Evolutionary conservation across 1,140 invertebrate genomes (phyloP), one percentile per base, ranked within the genome.

Genomic region (Caerostris extrusa): DNA sequence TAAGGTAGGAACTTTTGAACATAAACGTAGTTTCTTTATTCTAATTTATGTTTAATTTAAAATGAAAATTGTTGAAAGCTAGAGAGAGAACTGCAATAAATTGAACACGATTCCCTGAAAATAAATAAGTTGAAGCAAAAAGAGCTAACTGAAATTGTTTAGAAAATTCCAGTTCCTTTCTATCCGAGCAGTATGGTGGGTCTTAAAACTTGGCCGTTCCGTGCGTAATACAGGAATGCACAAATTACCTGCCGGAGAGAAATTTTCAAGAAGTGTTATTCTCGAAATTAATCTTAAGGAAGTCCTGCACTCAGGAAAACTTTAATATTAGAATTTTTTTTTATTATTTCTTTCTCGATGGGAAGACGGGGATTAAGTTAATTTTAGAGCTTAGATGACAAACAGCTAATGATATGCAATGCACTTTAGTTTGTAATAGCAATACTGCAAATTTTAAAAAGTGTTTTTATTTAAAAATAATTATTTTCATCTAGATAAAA

Each of bases 211-310:
- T 12, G 71, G 14, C 19, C 7, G 71, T 10, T 19, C 10, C 12
- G 71, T 4, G 71, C 71, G 7, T 50, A 53, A 50, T 77, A 50
- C 34, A 50, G 71, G 71, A 77, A 77, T 77, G 50, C 71, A 34
- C 71, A 77, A 77, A 77, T 77, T 77, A 50, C 50, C 71, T 12
- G 17, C 34, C 3, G 34, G 71, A 77, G 69, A 50, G 34, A 77
- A 77, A 77, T 34, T 77, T 77, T 77, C 71, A 53, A 77, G 71
- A 77, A 77, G 71, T 77, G 71, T 77, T 8, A 77, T 77, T 77
- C 71, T 1, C 34, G 8, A 77, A 77, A 77, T 77, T 77, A 77
- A 77, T 77, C 71, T 77, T 77, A 8, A 14, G 34, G 12, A 77
- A 50, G 34, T 34, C 34, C 8, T 12, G 34, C 34, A 50, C 14